A percentile compares a stretch with the other conserved stretches of the same genome.
phyloP scores from a whole-genome alignment of 2,888 invertebrate species.

The Galeopsomyia nigrocyanea region DNA sequence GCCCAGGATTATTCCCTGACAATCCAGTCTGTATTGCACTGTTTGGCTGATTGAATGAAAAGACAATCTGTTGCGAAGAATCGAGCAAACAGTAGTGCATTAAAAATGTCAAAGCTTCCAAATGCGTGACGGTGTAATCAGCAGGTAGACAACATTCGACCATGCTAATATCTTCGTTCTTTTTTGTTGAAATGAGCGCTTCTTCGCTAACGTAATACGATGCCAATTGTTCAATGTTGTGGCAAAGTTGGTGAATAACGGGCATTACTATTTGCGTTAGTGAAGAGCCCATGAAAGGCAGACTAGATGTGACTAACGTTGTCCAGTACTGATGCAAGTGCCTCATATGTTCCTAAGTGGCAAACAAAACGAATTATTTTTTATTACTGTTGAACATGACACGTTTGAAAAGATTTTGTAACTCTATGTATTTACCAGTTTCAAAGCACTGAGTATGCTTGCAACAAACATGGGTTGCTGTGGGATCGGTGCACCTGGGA shows the following conservation, averaged over 20 bases:
- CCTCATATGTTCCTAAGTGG: conserved; percentile 74
- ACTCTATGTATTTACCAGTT: conserved; percentile 66
- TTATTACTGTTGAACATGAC: neutral
- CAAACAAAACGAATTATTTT: conserved; percentile 11
- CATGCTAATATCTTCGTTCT: conserved; percentile 60
- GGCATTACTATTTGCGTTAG: conserved; percentile 83
- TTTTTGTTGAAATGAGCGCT: conserved; percentile 50
- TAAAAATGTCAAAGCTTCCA: conserved; percentile 83
- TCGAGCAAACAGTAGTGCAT: conserved; percentile 86
- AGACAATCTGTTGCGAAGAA: conserved; percentile 73
- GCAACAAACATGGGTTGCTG: conserved; percentile 88
- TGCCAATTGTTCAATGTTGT: conserved; percentile 78
- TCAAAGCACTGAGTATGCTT: conserved; percentile 82
- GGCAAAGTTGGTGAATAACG: conserved; percentile 84
- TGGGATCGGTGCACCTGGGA: conserved; percentile 77
- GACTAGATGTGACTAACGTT: conserved; percentile 81
- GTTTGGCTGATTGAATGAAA: conserved; percentile 73
- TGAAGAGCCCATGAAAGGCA: conserved; percentile 85
- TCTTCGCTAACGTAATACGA: conserved; percentile 65
- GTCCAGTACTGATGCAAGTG: conserved; percentile 88
- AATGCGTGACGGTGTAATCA: conserved; percentile 83
- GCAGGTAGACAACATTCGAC: conserved; percentile 74
- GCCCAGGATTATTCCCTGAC: conserved; percentile 75
- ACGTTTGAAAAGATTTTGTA: neutral
- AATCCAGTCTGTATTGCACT: conserved; percentile 71